Evolutionary conservation across 2,888 invertebrate species (phyloP).

Genomic region (Hydropsyche betteni): DNA sequence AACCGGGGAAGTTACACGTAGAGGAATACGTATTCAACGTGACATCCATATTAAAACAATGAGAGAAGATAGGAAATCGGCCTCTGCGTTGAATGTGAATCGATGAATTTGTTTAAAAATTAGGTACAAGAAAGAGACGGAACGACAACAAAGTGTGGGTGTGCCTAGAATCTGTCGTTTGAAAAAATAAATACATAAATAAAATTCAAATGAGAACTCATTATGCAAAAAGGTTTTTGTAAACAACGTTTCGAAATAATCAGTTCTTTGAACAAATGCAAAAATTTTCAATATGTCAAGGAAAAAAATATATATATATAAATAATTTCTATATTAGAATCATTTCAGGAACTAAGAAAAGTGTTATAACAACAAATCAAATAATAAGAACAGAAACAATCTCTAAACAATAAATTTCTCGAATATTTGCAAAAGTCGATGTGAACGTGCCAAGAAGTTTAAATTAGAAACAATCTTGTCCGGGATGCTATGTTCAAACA

Average conservation of each 20-base stretch:
- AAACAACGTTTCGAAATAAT: neutral
- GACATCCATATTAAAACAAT: neutral
- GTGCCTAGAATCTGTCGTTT: neutral
- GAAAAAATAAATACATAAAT: neutral
- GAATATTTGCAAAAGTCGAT: too few species aligned
- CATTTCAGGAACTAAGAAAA: too few species aligned
- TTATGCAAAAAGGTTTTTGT: neutral
- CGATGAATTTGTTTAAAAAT: neutral
- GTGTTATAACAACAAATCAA: too few species aligned
- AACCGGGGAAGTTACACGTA: neutral
- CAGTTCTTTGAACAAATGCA: too few species aligned
- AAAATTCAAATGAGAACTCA: neutral
- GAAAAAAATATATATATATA: too few species aligned
- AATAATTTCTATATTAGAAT: too few species aligned
- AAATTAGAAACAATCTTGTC: neutral
- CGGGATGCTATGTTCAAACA: neutral
- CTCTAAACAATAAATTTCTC: too few species aligned
- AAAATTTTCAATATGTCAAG: too few species aligned
- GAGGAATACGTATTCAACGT: neutral
- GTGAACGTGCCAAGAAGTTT: neutral
- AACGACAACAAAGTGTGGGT: conserved; percentile 13
- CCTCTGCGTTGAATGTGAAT: neutral
- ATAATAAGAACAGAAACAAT: too few species aligned
- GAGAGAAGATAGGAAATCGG: neutral
- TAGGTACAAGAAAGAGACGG: neutral